Percentiles rank a stretch among this genome's conserved stretches.
phyloP scores from a whole-genome alignment of 2,888 invertebrate species.

The Scaptomyza reducta region DNA sequence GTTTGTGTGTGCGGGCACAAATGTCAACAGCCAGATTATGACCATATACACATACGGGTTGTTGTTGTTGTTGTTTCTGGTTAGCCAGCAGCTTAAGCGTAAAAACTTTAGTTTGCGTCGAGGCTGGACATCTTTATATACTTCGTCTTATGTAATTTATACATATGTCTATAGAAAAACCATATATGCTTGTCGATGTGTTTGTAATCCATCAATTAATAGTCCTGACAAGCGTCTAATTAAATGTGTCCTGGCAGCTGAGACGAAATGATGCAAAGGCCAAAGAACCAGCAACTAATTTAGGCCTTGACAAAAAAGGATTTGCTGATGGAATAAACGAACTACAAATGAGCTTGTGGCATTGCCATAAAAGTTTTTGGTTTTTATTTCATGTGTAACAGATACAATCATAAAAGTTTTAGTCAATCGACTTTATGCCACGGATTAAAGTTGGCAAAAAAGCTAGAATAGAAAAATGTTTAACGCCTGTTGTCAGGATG shows the following conservation, averaged over 20 bases:
- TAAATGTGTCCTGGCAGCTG: conserved; percentile 63
- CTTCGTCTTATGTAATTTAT: background rate
- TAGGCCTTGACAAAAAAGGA: conserved; percentile 19
- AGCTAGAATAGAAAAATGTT: conserved; percentile 2
- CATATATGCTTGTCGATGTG: conserved; percentile 19
- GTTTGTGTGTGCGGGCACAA: conserved; percentile 57
- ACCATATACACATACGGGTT: conserved; percentile 38
- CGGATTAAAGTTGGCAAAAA: conserved; percentile 19
- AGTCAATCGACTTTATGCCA: conserved; percentile 11
- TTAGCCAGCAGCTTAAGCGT: conserved; percentile 62
- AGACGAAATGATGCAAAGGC: conserved; percentile 26
- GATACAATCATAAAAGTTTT: conserved; percentile 52
- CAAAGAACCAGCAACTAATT: conserved; percentile 25
- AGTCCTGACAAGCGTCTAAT: conserved; percentile 70
- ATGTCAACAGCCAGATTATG: conserved; percentile 70
- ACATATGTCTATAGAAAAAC: conserved; percentile 15
- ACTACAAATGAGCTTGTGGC: conserved; percentile 9
- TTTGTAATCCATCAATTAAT: conserved; percentile 70
- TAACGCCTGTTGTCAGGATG: conserved; percentile 34
- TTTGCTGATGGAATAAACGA: conserved; percentile 8
- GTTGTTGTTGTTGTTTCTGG: conserved; percentile 33
- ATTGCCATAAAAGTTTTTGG: conserved; percentile 4
- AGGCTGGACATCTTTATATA: conserved; percentile 12
- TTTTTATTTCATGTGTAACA: conserved; percentile 14
- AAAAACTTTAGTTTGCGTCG: conserved; percentile 15